phyloP scores from a whole-genome alignment of 2,113 vertebrate species.

The Lanius ludovicianus region DNA sequence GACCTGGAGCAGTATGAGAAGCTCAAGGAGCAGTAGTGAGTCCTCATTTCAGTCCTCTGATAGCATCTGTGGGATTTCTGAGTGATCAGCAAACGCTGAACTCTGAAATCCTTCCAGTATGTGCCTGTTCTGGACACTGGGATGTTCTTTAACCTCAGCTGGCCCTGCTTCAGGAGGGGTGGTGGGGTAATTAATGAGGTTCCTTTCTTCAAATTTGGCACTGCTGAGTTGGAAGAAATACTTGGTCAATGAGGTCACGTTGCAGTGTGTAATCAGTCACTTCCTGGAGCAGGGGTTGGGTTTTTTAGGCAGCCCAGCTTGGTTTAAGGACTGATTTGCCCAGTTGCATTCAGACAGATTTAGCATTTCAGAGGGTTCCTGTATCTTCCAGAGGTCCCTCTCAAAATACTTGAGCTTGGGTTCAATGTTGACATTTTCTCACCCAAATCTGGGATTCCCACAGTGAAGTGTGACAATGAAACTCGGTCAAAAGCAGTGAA shows the following conservation, averaged over 20 bases:
- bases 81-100: rapidly evolving
- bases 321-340: neutral
- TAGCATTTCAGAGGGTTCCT: neutral
- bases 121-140: rapidly evolving
- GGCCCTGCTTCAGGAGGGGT: rapidly evolving
- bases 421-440: rapidly evolving
- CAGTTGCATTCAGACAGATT: rapidly evolving
- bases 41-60: rapidly evolving
- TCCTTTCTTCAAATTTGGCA: rapidly evolving
- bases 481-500: rapidly evolving
- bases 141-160: rapidly evolving
- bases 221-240: rapidly evolving
- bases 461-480: no score
- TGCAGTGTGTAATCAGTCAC: rapidly evolving
- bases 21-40: constrained; percentile 86
- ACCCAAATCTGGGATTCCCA: rapidly evolving
- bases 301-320: neutral
- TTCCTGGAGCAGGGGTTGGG: neutral
- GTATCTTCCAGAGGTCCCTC: rapidly evolving
- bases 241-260: rapidly evolving
- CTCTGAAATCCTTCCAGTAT: neutral
- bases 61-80: rapidly evolving
- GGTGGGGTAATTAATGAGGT: rapidly evolving
- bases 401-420: neutral
- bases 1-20: constrained; percentile 88